phyloP scores from a whole-genome alignment of 37 sponge, comb jelly and placozoan species.

The Diacarnus erythraeanus region DNA sequence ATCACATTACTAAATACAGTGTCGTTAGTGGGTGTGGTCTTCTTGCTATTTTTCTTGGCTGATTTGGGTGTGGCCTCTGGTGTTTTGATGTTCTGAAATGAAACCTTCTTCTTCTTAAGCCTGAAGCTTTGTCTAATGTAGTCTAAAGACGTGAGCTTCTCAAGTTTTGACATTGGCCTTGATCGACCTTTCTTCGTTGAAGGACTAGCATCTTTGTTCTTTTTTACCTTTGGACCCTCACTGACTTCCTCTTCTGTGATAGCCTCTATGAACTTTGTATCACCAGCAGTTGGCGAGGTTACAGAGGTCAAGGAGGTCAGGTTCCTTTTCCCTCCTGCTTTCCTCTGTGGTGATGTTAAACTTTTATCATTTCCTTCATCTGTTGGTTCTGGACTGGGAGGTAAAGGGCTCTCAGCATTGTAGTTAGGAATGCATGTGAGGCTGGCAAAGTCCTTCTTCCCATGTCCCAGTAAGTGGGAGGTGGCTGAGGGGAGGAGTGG shows the following conservation, averaged over 20 bases:
- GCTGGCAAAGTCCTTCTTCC: constrained; percentile 34
- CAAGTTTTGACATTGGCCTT: constrained; percentile 25
- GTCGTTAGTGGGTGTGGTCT: background rate
- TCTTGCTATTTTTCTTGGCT: constrained; percentile 6
- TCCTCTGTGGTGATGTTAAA: background rate
- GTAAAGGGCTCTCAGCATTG: background rate
- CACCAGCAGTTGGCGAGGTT: background rate
- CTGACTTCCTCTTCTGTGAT: background rate
- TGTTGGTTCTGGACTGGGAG: background rate
- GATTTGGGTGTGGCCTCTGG: constrained; percentile 21
- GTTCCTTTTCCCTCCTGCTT: background rate
- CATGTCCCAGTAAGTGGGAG: constrained; percentile 2
- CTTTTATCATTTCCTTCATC: too few relatives aligned
- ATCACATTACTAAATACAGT: background rate
- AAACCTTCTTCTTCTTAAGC: constrained; percentile 33
- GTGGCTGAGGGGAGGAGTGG: background rate
- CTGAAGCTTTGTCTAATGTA: constrained; percentile 60
- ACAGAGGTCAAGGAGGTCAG: background rate
- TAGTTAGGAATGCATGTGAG: constrained; percentile 28
- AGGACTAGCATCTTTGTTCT: background rate
- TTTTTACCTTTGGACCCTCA: background rate
- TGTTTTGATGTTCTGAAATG: background rate
- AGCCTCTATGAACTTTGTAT: background rate
- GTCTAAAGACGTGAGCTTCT: constrained; percentile 59
- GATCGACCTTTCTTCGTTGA: constrained; percentile 5